phyloP scores from a whole-genome alignment of 2,888 invertebrate species.

The Pinctada fucata region DNA sequence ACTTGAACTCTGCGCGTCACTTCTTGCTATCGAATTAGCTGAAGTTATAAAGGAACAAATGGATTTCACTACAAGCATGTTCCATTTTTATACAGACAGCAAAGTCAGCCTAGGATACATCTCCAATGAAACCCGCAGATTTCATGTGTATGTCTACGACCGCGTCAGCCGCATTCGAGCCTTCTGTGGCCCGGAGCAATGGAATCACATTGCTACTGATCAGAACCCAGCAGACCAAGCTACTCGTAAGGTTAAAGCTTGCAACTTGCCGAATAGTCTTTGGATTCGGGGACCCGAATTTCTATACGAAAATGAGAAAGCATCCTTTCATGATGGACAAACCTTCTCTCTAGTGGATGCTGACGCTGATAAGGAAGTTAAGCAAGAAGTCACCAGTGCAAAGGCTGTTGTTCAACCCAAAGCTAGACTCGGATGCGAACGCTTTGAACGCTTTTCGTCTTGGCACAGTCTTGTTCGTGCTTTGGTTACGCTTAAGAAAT shows the following conservation, averaged over 20 bases:
- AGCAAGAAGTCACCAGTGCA: slow-evolving; percentile 15
- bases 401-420: slow-evolving; percentile 3
- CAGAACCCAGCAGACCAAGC: slow-evolving; percentile 42
- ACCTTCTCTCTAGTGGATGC: slow-evolving; percentile 31
- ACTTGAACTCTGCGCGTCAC: slow-evolving; percentile 51
- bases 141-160: slow-evolving; percentile 43
- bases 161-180: slow-evolving; percentile 37
- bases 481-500: slow-evolving; percentile 8
- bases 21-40: slow-evolving; percentile 44
- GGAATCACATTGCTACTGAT: slow-evolving; percentile 39
- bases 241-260: slow-evolving; percentile 28
- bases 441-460: slow-evolving; percentile 42
- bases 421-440: slow-evolving; percentile 13
- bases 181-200: slow-evolving; percentile 37
- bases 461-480: slow-evolving; percentile 41
- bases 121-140: too few relatives aligned
- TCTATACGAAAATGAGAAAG: neutral
- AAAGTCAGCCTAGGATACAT: slow-evolving; percentile 44
- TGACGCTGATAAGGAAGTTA: slow-evolving; percentile 29
- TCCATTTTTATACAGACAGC: slow-evolving; percentile 45
- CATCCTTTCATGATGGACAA: slow-evolving; percentile 27
- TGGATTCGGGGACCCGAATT: slow-evolving; percentile 40
- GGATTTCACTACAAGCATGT: slow-evolving; percentile 9
- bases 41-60: slow-evolving; percentile 33
- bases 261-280: slow-evolving; percentile 9